Conservation (phyloP, 2,888 invertebrate genomes). For the Nomada ferruginata region DNA sequence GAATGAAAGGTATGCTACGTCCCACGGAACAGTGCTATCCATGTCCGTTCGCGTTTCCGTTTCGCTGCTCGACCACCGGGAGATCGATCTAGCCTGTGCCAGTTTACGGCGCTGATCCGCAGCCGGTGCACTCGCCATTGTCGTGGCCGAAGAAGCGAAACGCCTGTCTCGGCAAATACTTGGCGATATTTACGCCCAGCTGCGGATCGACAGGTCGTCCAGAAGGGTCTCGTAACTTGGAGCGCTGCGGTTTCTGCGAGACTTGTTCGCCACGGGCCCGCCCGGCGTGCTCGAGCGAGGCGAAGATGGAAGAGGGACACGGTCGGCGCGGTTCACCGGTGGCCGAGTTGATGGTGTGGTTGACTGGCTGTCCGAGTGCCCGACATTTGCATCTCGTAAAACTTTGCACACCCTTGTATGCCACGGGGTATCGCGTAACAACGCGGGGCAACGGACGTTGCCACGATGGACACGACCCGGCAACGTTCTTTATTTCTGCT, state of each 20-base stretch:
- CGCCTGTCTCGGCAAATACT: background rate
- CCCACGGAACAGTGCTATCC: background rate
- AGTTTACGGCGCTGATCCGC: conserved; percentile 18
- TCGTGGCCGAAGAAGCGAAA: background rate
- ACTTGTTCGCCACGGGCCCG: background rate
- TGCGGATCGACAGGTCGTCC: conserved; percentile 32
- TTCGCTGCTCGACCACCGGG: background rate
- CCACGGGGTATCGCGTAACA: conserved; percentile 48
- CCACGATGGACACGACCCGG: background rate
- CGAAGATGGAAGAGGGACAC: conserved; percentile 43
- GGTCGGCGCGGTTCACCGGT: conserved; percentile 17
- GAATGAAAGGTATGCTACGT: background rate
- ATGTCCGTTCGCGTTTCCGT: conserved; percentile 8
- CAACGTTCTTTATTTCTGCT: background rate
- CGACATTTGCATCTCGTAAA: conserved; percentile 73
- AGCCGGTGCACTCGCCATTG: background rate
- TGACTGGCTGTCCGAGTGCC: conserved; percentile 67
- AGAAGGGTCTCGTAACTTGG: conserved; percentile 36
- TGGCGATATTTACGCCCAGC: conserved; percentile 43
- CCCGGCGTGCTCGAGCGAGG: background rate
- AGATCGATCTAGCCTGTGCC: conserved; percentile 18
- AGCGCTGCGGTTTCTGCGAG: conserved; percentile 50
- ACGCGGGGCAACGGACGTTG: conserved; percentile 6
- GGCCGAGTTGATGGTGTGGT: conserved; percentile 48
- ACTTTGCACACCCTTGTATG: conserved; percentile 33